Evolutionary conservation across 2,113 vertebrate species (phyloP).

Genomic region (Vidua macroura): DNA sequence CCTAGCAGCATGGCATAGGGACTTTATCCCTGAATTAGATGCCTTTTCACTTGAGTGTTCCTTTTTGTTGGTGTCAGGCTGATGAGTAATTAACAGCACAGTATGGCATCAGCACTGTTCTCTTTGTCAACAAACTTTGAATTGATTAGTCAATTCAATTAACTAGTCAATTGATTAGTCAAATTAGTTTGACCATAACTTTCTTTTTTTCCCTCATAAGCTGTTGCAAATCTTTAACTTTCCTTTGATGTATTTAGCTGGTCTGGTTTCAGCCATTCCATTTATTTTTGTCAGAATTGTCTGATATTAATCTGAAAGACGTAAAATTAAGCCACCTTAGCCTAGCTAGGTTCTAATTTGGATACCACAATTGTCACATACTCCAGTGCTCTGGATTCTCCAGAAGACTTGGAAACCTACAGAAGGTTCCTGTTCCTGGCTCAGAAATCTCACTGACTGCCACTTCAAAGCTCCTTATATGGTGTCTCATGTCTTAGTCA

Average conservation of each 20-base stretch:
- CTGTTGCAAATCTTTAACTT: not conserved
- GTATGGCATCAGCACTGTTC: fast-evolving
- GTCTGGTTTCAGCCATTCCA: not conserved
- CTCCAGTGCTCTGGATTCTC: not conserved
- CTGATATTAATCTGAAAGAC: not conserved
- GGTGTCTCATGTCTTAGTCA: not conserved
- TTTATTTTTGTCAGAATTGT: not conserved
- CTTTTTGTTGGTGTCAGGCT: not conserved
- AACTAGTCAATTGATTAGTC: not conserved
- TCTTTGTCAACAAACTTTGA: not conserved
- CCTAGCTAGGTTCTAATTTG: not conserved
- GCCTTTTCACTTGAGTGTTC: not conserved
- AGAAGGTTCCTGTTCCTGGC: not conserved
- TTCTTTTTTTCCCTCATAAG: not conserved
- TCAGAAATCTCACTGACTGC: not conserved
- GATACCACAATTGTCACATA: not conserved
- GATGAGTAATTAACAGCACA: not conserved
- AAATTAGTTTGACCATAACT: not conserved
- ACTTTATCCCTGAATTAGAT: not conserved
- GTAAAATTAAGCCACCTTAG: not conserved
- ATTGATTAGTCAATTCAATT: not conserved
- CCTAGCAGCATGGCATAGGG: not conserved
- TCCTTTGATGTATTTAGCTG: not conserved
- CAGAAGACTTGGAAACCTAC: not conserved
- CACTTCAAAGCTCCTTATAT: not conserved